Conservation (phyloP, 2,888 invertebrate genomes). For the Philonicus albiceps region DNA sequence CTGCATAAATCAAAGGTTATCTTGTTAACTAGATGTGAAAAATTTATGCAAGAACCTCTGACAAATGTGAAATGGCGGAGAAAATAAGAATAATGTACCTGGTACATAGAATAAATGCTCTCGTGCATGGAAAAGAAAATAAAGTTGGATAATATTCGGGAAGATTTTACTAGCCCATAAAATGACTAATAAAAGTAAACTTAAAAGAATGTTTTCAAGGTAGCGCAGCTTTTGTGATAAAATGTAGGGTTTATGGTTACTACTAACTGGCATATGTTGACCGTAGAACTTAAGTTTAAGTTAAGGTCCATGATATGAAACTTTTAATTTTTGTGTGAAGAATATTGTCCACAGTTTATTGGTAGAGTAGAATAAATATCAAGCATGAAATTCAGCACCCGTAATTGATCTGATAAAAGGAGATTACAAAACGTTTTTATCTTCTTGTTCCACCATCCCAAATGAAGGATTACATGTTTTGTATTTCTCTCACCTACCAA, state of each 20-base stretch:
- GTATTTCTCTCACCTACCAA: neutral
- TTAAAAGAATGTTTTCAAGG: neutral
- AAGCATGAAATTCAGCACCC: neutral
- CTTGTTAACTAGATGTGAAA: neutral
- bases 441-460: neutral
- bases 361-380: neutral
- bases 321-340: neutral
- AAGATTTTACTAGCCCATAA: neutral
- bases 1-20: neutral
- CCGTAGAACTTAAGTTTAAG: neutral
- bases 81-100: neutral
- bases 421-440: neutral
- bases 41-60: neutral
- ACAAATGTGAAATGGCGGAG: neutral
- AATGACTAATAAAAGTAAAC: neutral
- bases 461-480: neutral
- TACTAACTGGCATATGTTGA: neutral
- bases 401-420: neutral
- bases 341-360: neutral
- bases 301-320: neutral
- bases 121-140: neutral
- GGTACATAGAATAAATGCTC: neutral
- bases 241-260: neutral
- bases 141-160: neutral
- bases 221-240: neutral